A percentile compares a stretch with the other conserved stretches of the same genome.
Conservation (phyloP, 2,888 invertebrate genomes). For the Trissolcus brochymenae region DNA sequence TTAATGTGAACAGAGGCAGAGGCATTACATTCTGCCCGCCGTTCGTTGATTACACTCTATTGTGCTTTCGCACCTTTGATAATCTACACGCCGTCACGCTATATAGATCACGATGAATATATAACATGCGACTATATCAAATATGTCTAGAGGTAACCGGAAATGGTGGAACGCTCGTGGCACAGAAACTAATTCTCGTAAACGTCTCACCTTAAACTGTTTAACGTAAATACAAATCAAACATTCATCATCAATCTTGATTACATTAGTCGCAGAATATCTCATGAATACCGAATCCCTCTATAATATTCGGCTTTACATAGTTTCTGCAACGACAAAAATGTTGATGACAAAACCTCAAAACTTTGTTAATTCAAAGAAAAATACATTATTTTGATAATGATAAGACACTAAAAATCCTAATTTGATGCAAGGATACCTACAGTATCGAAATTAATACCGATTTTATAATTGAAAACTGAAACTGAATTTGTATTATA, state of each 20-base stretch:
- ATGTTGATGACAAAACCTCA: no score
- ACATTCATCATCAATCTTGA: conserved; percentile 18
- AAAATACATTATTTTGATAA: no score
- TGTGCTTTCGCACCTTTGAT: conserved; percentile 69
- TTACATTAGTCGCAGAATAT: not conserved
- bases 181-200: conserved; percentile 48
- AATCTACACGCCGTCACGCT: conserved; percentile 66
- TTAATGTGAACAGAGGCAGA: conserved; percentile 66
- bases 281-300: not conserved
- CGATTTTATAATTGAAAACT: no score
- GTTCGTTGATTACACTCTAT: conserved; percentile 72
- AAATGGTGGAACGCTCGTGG: conserved; percentile 55
- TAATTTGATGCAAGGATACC: no score
- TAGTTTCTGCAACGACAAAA: no score
- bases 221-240: conserved; percentile 21
- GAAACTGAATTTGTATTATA: no score
- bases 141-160: conserved; percentile 67
- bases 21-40: conserved; percentile 62
- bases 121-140: conserved; percentile 67
- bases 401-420: no score
- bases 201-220: conserved; percentile 24
- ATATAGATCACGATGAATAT: conserved; percentile 63
- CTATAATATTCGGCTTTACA: no score
- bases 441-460: no score
- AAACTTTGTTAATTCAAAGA: no score